Base-by-base conservation (phyloP, 2,113 vertebrate genomes). In the Sebastes schlegelii region DNA sequence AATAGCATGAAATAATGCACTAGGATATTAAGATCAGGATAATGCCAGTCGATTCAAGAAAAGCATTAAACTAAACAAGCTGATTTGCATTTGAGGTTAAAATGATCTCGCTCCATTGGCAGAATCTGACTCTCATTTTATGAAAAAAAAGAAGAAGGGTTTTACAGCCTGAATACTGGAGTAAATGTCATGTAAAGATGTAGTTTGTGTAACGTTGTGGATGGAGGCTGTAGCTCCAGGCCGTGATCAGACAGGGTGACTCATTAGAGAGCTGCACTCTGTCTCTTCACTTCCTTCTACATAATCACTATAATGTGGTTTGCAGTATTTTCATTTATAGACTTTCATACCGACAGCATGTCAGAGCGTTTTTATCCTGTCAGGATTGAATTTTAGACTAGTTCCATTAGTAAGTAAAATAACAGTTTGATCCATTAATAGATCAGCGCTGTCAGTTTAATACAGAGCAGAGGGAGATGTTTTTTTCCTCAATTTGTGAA, bases 261-360 rank as follows among this genome's bases (percentile, higher is more conserved):
- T 86, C 82, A 90, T 80, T 80, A 87, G 64, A 69, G 79, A 74
- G 76, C 48, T 70, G 85, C 71, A 72, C 79, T 55, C 68, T 61
- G 77, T 63, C 82, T 75, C 81, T 74, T 88, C 63, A 73, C 23
- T 64, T 77, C 58, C 58, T 12, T 77, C 67, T 80, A 26, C 67
- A 78, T 75, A 82, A 90, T 85, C 82, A 85, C 55, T 62, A 17
- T 86, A 43, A 86, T 86, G 75, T 85, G 65, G 63, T 77, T 77
- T 80, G 8, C 72, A 48, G 43, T 51, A 45, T 70, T 82, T 80
- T 79, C 26, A 74, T 86, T 81, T 82, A 54, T 68, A 68, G 54
- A 80, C 43, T 23, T 74, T 86, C 34, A 70, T 60, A 72, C 26
- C 62, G 51, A 21, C 65, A n/a, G 61, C 23, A 46, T 19, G 17